A percentile compares a stretch with the other conserved stretches of the same genome.
Evolutionary conservation across 2,888 invertebrate genomes (phyloP).

Genomic region (Andrena trimmerana): DNA sequence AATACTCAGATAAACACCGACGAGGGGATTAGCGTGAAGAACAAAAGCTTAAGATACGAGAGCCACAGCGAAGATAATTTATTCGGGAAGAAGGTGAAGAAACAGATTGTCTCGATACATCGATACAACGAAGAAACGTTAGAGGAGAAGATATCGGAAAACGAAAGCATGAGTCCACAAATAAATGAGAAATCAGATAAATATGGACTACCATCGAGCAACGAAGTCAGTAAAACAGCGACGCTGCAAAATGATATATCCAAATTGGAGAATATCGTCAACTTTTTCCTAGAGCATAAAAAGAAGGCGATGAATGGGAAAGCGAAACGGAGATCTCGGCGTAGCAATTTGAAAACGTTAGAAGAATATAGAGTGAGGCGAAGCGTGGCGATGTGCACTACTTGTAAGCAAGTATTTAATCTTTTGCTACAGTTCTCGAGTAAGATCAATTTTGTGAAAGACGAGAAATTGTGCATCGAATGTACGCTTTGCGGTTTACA

Average conservation of each 20-base stretch:
- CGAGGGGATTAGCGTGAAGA: not conserved
- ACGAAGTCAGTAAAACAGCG: not conserved
- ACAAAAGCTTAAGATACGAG: not conserved
- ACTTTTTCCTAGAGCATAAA: constrained; percentile 23
- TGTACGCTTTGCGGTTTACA: constrained; percentile 44
- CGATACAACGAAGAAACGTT: not conserved
- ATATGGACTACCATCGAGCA: not conserved
- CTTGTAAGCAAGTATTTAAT: constrained; percentile 33
- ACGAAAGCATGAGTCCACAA: not conserved
- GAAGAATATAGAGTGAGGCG: not conserved
- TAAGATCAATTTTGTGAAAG: constrained; percentile 18
- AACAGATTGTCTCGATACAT: not conserved
- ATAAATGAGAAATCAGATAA: not conserved
- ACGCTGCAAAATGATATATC: not conserved
- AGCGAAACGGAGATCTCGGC: not conserved
- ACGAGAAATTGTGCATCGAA: constrained; percentile 28
- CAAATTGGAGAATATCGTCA: constrained; percentile 24
- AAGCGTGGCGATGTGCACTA: constrained; percentile 35
- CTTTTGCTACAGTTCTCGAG: constrained; percentile 43
- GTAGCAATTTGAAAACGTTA: not conserved
- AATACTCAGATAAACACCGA: constrained; percentile 4
- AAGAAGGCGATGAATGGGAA: not conserved
- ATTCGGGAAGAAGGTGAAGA: not conserved
- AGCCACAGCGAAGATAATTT: not conserved
- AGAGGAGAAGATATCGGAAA: not conserved